Base-by-base conservation (phyloP, 1,140 invertebrate genomes). In the Dendroctonus ponderosae region DNA sequence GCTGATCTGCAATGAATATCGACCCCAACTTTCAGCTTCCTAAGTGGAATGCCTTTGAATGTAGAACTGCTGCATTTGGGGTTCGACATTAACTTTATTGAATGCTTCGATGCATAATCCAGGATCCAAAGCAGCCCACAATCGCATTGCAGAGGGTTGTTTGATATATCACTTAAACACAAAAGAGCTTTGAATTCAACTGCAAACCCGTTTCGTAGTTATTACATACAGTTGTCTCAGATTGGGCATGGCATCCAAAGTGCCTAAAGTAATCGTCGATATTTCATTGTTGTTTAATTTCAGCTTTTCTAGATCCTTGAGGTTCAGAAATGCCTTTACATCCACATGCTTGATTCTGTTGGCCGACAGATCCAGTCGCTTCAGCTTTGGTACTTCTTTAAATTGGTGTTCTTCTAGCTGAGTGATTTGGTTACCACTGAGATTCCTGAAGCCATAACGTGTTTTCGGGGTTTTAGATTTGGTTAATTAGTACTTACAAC, bases 121-220 rank as follows among this genome's bases (percentile, higher is more conserved):
- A 89, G 84, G 0, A 94, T 81, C 92, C 91, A 93, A 44, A 89
- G 82, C 2, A 94, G 75, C 44, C 90, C 85, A 75, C 92, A 94
- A 74, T 94, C 89, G 77, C 93, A 95, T 57, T 86, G 85, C 74
- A 93, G 81, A 4, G 88, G 90, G 80, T 93, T 92, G 52, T 82
- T 84, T 38, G 88, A 88, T 69, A 92, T 80, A 73, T 92, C 89
- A 49, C 90, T 92, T 12, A 58, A 54, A 65, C 42, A n/a, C n/a
- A 63, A 61, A 39, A 12, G 6, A 6, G 7, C 46, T 65, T 44
- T 14, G n/a, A 7, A 8, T 26, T 26, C 26, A 26, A 26, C 26
- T 54, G 15, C 52, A 49, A 15, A 46, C 2, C 5, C 12, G 3
- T 15, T 62, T 62, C 42, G 38, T 46, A 48, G 15, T n/a, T 58